phyloP scores from a whole-genome alignment of 1,140 invertebrate species.

The Cotesia typhae region DNA sequence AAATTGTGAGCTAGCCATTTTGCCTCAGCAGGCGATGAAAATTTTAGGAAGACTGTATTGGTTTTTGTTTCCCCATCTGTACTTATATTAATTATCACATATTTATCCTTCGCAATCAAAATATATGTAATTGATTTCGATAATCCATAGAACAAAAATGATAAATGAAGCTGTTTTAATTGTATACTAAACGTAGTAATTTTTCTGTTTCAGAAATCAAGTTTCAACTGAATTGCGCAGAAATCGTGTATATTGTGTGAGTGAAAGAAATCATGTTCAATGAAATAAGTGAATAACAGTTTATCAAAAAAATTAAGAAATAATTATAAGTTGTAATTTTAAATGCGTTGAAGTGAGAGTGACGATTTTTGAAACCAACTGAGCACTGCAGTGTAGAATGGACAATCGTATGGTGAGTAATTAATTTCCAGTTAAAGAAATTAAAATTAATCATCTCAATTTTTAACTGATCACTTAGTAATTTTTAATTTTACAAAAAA shows the following conservation, averaged over 20 bases:
- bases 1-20: too few species aligned
- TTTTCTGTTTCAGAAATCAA: conserved; percentile 20
- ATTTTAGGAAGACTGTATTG: too few species aligned
- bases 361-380: background rate
- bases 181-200: background rate
- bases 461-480: too few species aligned
- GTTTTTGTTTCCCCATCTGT: too few species aligned
- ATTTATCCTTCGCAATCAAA: too few species aligned
- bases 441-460: background rate
- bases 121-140: background rate
- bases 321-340: background rate
- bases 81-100: too few species aligned
- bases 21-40: background rate
- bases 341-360: background rate
- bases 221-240: background rate
- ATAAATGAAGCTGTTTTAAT: background rate
- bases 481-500: too few species aligned
- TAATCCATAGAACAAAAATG: background rate
- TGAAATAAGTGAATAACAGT: conserved; percentile 4
- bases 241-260: conserved; percentile 6
- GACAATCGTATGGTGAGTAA: conserved; percentile 12
- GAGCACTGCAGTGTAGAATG: background rate
- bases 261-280: conserved; percentile 18
- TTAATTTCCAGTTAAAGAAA: too few species aligned
- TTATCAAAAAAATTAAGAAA: background rate